Conservation (phyloP, 2,113 vertebrate genomes). For the Aptenodytes patagonicus region DNA sequence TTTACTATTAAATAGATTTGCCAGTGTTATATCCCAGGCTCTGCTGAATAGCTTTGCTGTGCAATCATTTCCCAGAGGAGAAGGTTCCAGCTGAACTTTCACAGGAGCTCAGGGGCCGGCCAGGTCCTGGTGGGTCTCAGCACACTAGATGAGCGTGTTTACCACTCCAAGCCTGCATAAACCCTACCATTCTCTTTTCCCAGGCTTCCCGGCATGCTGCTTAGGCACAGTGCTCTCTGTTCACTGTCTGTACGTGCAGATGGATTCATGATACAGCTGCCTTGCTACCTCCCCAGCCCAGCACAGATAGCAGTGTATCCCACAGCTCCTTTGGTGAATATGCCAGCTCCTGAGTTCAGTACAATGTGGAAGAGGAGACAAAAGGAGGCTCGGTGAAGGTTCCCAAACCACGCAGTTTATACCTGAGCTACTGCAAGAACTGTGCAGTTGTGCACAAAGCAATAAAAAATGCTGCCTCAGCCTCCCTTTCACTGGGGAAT, state of each 20-base stretch:
- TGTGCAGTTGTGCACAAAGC: neutral
- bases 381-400: neutral
- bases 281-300: neutral
- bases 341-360: neutral
- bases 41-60: neutral
- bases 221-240: neutral
- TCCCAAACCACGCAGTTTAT: neutral
- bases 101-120: accelerated
- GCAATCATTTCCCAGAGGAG: neutral
- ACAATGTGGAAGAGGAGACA: accelerated
- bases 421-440: neutral
- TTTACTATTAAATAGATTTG: neutral
- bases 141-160: accelerated
- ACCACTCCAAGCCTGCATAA: neutral
- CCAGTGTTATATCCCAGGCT: neutral
- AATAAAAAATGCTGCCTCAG: neutral
- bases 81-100: neutral
- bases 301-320: neutral
- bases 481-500: neutral
- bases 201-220: neutral
- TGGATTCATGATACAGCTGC: neutral
- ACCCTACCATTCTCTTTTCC: neutral
- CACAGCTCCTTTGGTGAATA: neutral
- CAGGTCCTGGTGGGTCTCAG: neutral
- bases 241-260: accelerated